Percentiles rank a stretch among this genome's conserved stretches.
Conservation (phyloP, 2,797 vertebrate genomes). For the Sebastes oblongus region DNA sequence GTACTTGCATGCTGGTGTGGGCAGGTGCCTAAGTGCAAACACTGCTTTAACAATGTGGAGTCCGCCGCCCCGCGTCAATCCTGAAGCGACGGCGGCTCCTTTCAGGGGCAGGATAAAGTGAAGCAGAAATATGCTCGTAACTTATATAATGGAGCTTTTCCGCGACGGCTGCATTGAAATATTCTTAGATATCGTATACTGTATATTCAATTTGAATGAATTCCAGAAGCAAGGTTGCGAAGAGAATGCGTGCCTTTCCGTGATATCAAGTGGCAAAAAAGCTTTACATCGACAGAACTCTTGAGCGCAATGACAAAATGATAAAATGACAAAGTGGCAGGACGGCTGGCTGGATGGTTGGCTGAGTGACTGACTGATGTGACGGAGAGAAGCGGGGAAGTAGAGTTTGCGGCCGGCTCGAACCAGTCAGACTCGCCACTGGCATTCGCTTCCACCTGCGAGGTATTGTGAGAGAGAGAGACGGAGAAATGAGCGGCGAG, state of each 20-base stretch:
- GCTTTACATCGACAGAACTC: conserved; percentile 26
- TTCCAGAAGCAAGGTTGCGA: conserved; percentile 1
- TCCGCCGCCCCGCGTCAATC: neutral
- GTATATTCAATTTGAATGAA: conserved; percentile 1
- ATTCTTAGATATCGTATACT: neutral
- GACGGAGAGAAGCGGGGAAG: conserved; percentile 19
- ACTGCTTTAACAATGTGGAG: conserved; percentile 14
- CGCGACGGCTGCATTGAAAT: neutral
- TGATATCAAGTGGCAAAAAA: conserved; percentile 39
- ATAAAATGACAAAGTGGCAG: conserved; percentile 25
- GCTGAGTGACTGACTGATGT: conserved; percentile 36
- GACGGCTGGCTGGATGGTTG: neutral
- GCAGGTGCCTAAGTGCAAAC: conserved; percentile 47
- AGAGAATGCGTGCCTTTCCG: neutral
- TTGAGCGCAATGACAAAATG: conserved; percentile 11
- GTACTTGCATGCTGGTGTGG: conserved; percentile 29
- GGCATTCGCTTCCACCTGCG: conserved; percentile 47
- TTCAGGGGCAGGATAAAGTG: neutral
- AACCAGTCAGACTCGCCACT: conserved; percentile 16
- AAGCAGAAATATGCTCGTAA: neutral
- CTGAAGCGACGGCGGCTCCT: neutral
- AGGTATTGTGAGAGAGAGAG: conserved; percentile 29
- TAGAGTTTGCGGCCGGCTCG: conserved; percentile 7
- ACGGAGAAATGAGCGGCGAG: neutral
- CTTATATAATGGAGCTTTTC: neutral